Evolutionary conservation across 2,797 vertebrate species (phyloP).

Genomic region (Halcyon chelicuti): DNA sequence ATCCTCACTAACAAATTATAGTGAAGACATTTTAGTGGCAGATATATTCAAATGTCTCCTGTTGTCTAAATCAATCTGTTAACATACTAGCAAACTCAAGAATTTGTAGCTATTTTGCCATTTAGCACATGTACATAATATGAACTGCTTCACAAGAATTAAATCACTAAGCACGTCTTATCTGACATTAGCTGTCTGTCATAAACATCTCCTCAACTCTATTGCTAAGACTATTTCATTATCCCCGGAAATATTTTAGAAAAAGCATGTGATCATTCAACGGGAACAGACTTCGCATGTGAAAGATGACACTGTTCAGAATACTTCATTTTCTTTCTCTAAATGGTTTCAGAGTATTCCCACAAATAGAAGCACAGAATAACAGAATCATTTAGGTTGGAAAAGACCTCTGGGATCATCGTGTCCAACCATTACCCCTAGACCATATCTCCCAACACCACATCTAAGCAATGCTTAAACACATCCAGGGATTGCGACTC

Average conservation of each 20-base stretch:
- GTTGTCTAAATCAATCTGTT: neutral
- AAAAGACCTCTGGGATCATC: too few species aligned
- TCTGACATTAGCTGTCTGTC: neutral
- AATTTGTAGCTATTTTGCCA: neutral
- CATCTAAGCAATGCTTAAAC: too few species aligned
- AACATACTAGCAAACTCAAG: neutral
- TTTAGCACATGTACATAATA: neutral
- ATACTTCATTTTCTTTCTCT: neutral
- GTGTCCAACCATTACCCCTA: too few species aligned
- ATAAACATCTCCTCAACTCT: neutral
- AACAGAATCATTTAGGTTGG: too few species aligned
- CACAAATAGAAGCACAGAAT: neutral
- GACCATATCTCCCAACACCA: too few species aligned
- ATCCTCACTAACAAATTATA: neutral
- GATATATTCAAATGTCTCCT: neutral
- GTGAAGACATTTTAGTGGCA: neutral
- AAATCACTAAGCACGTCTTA: neutral
- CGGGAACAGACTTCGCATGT: neutral
- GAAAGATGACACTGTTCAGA: neutral
- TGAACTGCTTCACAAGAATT: neutral
- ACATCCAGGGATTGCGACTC: too few species aligned
- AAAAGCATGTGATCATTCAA: neutral
- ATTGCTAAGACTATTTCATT: neutral
- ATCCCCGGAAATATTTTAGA: neutral
- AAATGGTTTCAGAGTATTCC: neutral